These are phyloP conservation scores for Drosophila suboccidentalis DNA, from an alignment of 2,888 invertebrate species.

Conservation along the genomic window DNA sequence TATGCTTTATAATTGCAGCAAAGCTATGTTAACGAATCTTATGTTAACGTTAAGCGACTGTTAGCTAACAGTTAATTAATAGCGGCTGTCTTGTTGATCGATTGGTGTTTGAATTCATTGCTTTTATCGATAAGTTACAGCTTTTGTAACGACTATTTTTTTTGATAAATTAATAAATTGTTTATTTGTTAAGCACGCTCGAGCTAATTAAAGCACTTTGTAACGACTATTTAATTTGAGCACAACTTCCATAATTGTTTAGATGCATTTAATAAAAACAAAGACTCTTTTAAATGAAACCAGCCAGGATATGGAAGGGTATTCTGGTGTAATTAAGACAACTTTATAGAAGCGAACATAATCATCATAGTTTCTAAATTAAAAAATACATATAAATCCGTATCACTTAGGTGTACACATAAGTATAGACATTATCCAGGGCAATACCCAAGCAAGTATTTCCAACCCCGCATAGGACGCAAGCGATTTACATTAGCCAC, in stretches of 20 bases:
- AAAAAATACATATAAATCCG: slow-evolving; percentile 34
- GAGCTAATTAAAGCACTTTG: too few relatives aligned
- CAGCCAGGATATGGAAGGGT: neutral
- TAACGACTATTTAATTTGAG: too few relatives aligned
- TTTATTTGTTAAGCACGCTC: too few relatives aligned
- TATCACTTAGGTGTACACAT: slow-evolving; percentile 33
- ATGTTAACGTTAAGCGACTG: neutral
- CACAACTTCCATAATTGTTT: too few relatives aligned
- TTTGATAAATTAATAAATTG: too few relatives aligned
- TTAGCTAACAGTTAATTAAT: neutral
- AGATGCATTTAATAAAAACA: neutral
- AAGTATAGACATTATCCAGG: slow-evolving; percentile 3
- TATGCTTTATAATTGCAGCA: slow-evolving; percentile 5
- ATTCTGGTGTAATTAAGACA: neutral
- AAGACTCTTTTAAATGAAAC: too few relatives aligned
- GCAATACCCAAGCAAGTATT: neutral
- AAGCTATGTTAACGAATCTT: neutral
- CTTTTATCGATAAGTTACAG: neutral
- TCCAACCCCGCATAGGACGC: slow-evolving; percentile 25
- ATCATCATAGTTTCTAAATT: slow-evolving; percentile 12
- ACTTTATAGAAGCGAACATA: neutral
- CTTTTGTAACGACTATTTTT: too few relatives aligned
- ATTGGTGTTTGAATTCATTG: neutral
- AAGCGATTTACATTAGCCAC: slow-evolving; percentile 33
- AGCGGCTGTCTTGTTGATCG: neutral